Conservation (phyloP, 1,140 invertebrate genomes). For the Drosophila burlai region DNA sequence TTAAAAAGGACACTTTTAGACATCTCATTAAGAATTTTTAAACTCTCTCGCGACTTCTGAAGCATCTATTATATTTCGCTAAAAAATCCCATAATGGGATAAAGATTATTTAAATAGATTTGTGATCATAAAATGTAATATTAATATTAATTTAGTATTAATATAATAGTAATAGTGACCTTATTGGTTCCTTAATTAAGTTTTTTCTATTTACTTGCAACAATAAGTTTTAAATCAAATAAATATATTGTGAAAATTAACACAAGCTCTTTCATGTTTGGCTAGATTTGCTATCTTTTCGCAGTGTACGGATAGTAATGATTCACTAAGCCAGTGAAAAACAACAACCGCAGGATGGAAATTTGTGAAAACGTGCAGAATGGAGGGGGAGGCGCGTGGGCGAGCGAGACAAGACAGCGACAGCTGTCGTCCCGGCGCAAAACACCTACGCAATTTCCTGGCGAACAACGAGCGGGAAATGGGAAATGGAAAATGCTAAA, state of each 20-base stretch:
- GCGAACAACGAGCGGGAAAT: slow-evolving; percentile 69
- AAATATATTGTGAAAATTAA: not conserved
- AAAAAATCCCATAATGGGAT: too few relatives aligned
- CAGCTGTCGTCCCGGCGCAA: slow-evolving; percentile 58
- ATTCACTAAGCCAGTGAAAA: slow-evolving; percentile 67
- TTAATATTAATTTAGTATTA: too few relatives aligned
- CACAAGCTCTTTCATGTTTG: not conserved
- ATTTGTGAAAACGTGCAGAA: slow-evolving; percentile 48
- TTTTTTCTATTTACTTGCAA: too few relatives aligned
- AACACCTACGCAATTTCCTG: slow-evolving; percentile 83
- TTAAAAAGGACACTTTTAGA: too few relatives aligned
- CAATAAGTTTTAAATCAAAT: not conserved
- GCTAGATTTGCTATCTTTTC: not conserved
- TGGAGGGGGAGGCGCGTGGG: not conserved
- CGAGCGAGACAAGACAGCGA: slow-evolving; percentile 29
- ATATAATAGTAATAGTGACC: too few relatives aligned
- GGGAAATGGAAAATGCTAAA: slow-evolving; percentile 62
- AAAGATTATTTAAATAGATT: too few relatives aligned
- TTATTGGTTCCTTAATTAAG: too few relatives aligned
- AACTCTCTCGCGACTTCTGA: too few relatives aligned
- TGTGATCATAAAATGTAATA: too few relatives aligned
- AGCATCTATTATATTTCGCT: too few relatives aligned
- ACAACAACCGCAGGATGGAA: slow-evolving; percentile 61
- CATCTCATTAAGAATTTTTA: too few relatives aligned
- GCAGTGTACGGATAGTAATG: slow-evolving; percentile 63